These are phyloP conservation scores for Eristalis pertinax DNA, from an alignment of 2,888 invertebrate species.

Conservation along the genomic window DNA sequence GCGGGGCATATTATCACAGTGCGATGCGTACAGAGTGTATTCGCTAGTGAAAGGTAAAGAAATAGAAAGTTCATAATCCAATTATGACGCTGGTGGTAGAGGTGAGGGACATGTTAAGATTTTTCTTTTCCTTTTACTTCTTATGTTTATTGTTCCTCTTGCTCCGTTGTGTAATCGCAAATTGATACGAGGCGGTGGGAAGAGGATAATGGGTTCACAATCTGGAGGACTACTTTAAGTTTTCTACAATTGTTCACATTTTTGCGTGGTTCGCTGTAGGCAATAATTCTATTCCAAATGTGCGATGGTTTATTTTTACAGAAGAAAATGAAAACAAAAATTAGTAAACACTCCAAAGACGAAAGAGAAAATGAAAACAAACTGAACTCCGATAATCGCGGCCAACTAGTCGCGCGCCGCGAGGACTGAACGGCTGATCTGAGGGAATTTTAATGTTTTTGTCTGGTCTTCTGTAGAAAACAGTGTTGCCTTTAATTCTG, in stretches of 20 bases:
- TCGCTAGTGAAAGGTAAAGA: constrained; percentile 22
- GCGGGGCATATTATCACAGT: neutral
- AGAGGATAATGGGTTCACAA: constrained; percentile 3
- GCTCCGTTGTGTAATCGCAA: constrained; percentile 58
- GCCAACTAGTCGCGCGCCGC: too few relatives aligned
- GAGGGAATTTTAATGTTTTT: constrained; percentile 5
- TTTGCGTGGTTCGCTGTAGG: neutral
- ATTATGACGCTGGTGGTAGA: constrained; percentile 26
- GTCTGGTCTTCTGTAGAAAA: constrained; percentile 5
- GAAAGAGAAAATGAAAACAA: constrained; percentile 14
- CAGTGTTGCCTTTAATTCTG: too few relatives aligned
- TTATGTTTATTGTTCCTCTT: constrained; percentile 21
- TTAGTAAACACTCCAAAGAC: constrained; percentile 23
- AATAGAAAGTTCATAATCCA: constrained; percentile 66
- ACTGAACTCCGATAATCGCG: neutral
- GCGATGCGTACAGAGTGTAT: neutral
- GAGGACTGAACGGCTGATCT: neutral
- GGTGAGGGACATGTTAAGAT: constrained; percentile 33
- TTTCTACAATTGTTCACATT: neutral
- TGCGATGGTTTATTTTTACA: constrained; percentile 17
- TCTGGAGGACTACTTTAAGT: neutral
- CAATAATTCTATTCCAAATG: constrained; percentile 3
- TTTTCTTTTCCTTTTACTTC: constrained; percentile 5
- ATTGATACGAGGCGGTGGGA: neutral
- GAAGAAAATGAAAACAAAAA: neutral